These are phyloP conservation scores for Perithous albicinctus DNA, from an alignment of 2,888 invertebrate genomes.

Conservation along the genomic window DNA sequence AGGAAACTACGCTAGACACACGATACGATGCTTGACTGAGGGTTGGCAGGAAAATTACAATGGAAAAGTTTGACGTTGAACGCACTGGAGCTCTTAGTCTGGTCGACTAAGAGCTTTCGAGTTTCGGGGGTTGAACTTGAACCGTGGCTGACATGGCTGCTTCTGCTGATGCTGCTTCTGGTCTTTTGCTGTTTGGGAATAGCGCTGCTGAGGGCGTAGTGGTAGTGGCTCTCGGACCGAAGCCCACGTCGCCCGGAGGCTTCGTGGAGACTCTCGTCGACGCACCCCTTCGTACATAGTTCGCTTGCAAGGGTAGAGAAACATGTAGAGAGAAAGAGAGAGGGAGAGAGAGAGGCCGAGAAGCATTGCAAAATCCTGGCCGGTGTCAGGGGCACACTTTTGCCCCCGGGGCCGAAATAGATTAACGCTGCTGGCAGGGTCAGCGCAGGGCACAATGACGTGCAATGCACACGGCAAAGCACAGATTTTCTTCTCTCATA, in stretches of 20 bases:
- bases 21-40: constrained; percentile 3
- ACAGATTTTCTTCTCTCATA: constrained; percentile 37
- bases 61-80: constrained; percentile 53
- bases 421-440: constrained; percentile 76
- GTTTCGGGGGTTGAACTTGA: constrained; percentile 65
- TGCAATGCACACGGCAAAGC: constrained; percentile 23
- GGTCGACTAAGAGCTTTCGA: constrained; percentile 61
- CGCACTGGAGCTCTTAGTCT: constrained; percentile 42
- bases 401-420: constrained; percentile 78
- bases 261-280: constrained; percentile 58
- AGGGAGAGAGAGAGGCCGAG: no score
- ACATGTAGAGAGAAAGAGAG: no score
- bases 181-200: constrained; percentile 43
- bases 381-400: constrained; percentile 80
- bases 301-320: constrained; percentile 29
- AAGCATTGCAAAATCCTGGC: constrained; percentile 66
- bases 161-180: constrained; percentile 21
- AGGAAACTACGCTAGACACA: not conserved
- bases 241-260: constrained; percentile 60
- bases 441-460: constrained; percentile 33
- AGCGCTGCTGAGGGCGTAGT: not conserved
- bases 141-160: constrained; percentile 60
- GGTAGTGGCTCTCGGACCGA: constrained; percentile 26
- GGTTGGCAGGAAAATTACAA: constrained; percentile 58
- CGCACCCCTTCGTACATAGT: constrained; percentile 46